Conservation (phyloP, 2,888 invertebrate species). For the Liodrosophila aerea region DNA sequence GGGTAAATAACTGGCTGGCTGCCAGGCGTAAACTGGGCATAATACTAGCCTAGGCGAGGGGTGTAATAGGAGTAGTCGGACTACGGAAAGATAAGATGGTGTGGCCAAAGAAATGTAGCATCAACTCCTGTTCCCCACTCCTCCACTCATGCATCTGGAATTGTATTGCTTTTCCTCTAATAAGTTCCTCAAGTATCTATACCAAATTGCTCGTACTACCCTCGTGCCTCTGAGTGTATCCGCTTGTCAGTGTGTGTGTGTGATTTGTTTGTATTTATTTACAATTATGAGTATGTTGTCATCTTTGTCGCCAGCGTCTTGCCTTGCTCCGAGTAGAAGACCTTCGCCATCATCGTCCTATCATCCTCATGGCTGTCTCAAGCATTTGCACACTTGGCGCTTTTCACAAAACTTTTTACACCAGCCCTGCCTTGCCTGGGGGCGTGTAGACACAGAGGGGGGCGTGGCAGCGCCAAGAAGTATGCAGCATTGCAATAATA, state of each 20-base stretch:
- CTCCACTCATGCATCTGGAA: no score
- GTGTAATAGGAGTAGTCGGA: no score
- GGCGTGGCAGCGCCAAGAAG: constrained; percentile 26
- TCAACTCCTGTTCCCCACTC: no score
- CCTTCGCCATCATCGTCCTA: background rate
- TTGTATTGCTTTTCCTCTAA: background rate
- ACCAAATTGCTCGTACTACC: constrained; percentile 8
- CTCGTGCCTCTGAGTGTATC: constrained; percentile 6
- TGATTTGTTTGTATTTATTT: constrained; percentile 67
- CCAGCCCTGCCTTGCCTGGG: constrained; percentile 34
- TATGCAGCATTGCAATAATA: constrained; percentile 73
- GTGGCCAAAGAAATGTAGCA: no score
- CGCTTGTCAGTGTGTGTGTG: constrained; percentile 4
- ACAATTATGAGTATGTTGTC: constrained; percentile 77
- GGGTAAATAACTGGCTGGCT: constrained; percentile 33
- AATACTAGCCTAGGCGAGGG: constrained; percentile 30
- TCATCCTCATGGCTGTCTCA: constrained; percentile 55
- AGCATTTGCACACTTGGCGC: constrained; percentile 71
- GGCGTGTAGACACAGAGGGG: constrained; percentile 17
- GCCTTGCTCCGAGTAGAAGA: no score
- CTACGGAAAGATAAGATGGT: no score
- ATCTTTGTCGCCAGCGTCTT: constrained; percentile 44
- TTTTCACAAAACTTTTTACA: constrained; percentile 56
- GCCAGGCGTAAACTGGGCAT: constrained; percentile 23
- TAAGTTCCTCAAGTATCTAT: background rate